These are phyloP conservation scores for Oegoconia quadripuncta DNA, from an alignment of 2,888 invertebrate genomes.

Conservation along the genomic window DNA sequence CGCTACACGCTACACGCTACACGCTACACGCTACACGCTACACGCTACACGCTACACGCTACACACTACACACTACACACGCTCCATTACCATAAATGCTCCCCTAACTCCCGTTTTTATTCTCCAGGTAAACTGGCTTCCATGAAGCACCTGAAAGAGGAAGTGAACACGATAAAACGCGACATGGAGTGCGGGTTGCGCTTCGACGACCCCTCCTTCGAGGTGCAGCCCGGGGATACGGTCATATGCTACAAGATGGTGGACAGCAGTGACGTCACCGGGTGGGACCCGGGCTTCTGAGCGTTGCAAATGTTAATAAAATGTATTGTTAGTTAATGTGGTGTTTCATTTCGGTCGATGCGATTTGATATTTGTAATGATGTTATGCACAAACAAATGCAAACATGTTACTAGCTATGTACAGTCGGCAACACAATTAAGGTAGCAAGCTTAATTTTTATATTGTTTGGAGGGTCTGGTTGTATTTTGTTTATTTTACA, in stretches of 20 bases:
- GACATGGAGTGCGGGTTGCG: conserved; percentile 94
- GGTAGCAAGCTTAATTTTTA: too few species aligned
- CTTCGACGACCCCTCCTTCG: conserved; percentile 81
- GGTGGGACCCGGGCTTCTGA: conserved; percentile 94
- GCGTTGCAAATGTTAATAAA: not conserved
- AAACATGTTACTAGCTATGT: too few species aligned
- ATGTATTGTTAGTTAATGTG: not conserved
- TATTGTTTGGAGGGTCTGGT: too few species aligned
- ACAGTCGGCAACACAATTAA: too few species aligned
- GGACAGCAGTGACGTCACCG: conserved; percentile 81
- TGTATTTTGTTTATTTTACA: too few species aligned
- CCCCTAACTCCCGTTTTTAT: too few species aligned
- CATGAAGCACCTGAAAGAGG: conserved; percentile 93
- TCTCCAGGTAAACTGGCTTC: conserved; percentile 84
- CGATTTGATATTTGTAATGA: too few species aligned
- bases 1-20: not conserved
- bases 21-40: too few species aligned
- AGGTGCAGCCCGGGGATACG: conserved; percentile 86
- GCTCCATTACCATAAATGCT: not conserved
- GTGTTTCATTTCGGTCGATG: conserved; percentile 1
- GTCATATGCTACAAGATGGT: conserved; percentile 87
- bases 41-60: not conserved
- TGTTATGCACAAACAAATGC: too few species aligned
- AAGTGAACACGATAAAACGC: conserved; percentile 89
- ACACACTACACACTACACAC: too few species aligned